Evolutionary conservation across 2,888 invertebrate genomes (phyloP).

Genomic region (Leptinotarsa tumamoca): DNA sequence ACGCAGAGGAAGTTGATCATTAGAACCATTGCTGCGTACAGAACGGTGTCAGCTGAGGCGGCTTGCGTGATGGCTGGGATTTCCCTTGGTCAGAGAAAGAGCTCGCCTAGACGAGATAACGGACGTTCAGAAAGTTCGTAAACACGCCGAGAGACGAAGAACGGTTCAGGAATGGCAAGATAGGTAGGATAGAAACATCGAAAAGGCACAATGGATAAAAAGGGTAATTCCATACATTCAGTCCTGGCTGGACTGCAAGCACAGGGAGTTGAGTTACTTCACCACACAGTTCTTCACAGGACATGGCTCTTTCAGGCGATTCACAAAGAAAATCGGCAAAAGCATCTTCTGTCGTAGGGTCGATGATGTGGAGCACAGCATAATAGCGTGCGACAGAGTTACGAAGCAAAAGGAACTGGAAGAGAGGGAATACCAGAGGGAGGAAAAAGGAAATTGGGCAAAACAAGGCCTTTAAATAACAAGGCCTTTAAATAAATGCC

Average conservation of each 20-base stretch:
- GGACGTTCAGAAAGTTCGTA: neutral
- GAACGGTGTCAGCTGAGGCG: no score
- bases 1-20: no score
- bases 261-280: constrained; percentile 6
- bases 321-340: neutral
- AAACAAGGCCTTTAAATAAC: neutral
- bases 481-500: neutral
- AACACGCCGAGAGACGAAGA: neutral
- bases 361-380: constrained; percentile 4
- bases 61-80: no score
- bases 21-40: no score
- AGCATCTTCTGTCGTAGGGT: neutral
- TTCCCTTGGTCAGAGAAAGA: constrained; percentile 28
- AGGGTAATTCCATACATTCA: neutral
- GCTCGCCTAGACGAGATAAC: neutral
- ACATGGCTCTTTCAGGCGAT: constrained; percentile 15
- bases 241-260: neutral
- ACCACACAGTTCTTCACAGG: constrained; percentile 6
- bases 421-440: constrained; percentile 1
- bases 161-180: constrained; percentile 20
- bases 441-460: neutral
- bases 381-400: neutral
- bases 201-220: constrained; percentile 2
- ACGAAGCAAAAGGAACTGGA: constrained; percentile 16
- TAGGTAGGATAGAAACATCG: constrained; percentile 7